These are phyloP conservation scores for Sylvicola cinctus DNA, from an alignment of 2,888 invertebrate genomes.

Conservation along the genomic window DNA sequence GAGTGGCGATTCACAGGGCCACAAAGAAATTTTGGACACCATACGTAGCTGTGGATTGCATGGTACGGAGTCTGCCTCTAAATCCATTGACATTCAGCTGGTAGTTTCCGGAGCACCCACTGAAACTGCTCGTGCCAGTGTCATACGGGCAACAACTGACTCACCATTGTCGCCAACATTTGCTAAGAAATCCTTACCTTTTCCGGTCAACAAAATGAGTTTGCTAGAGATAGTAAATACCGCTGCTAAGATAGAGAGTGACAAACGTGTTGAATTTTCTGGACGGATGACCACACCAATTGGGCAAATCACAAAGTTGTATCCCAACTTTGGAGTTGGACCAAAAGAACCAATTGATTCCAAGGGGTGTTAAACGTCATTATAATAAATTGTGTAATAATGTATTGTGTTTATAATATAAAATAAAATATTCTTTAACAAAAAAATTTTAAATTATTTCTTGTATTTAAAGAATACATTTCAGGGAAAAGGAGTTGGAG, in stretches of 20 bases:
- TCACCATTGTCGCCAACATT: conserved; percentile 70
- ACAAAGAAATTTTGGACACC: conserved; percentile 56
- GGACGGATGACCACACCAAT: conserved; percentile 42
- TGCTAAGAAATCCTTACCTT: conserved; percentile 10
- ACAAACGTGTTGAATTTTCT: conserved; percentile 35
- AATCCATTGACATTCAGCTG: too few species aligned
- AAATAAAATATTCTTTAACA: too few species aligned
- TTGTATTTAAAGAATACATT: too few species aligned
- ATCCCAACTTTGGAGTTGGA: conserved; percentile 43
- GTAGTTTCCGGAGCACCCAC: too few species aligned
- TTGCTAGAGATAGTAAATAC: conserved; percentile 33
- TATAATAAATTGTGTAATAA: too few species aligned
- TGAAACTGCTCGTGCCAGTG: conserved; percentile 13
- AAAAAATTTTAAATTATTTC: too few species aligned
- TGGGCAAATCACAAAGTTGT: conserved; percentile 44
- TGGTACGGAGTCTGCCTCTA: too few species aligned
- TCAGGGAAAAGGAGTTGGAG: too few species aligned
- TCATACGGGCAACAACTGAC: conserved; percentile 60
- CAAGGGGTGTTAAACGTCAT: too few species aligned
- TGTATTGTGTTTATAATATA: too few species aligned
- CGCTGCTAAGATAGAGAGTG: conserved; percentile 27
- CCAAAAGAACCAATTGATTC: too few species aligned
- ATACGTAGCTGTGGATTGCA: conserved; percentile 60
- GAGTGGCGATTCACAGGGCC: conserved; percentile 57
- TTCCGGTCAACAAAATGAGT: conserved; percentile 14